phyloP scores from a whole-genome alignment of 1,140 invertebrate species.

The Heliconius hewitsoni region DNA sequence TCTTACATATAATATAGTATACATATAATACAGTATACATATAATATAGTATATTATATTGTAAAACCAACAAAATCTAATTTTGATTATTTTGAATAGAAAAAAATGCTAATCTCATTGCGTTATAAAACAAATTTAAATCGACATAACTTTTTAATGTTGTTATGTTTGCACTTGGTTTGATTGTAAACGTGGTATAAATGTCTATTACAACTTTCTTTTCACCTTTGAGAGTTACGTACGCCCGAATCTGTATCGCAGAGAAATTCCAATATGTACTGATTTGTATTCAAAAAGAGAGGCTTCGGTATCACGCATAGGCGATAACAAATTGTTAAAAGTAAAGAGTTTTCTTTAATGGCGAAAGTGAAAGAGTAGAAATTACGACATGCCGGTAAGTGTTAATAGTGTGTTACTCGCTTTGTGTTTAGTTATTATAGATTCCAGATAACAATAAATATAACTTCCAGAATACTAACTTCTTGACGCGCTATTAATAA shows the following conservation, averaged over 20 bases:
- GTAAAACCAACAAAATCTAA: too few species aligned
- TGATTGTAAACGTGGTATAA: constrained; percentile 41
- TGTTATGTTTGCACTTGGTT: constrained; percentile 28
- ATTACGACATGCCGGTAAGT: constrained; percentile 25
- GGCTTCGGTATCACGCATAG: constrained; percentile 55
- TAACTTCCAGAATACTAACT: too few species aligned
- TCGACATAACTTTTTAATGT: constrained; percentile 23
- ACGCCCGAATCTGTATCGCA: constrained; percentile 62
- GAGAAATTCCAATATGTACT: constrained; percentile 66
- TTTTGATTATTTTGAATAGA: too few species aligned
- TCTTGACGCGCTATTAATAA: too few species aligned
- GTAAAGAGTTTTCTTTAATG: constrained; percentile 50
- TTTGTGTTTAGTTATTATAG: not conserved
- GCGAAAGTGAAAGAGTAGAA: constrained; percentile 62
- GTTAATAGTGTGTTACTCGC: constrained; percentile 22
- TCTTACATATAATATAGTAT: too few species aligned
- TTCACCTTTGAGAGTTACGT: constrained; percentile 50
- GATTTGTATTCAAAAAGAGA: constrained; percentile 67
- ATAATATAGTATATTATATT: too few species aligned
- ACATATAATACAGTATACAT: too few species aligned
- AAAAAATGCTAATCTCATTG: too few species aligned
- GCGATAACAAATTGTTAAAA: constrained; percentile 56
- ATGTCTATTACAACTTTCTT: constrained; percentile 66
- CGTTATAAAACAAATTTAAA: not conserved
- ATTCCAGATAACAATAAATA: not conserved